Base-by-base conservation (phyloP, 2,113 vertebrate genomes). In the Nematolebias whitei region DNA sequence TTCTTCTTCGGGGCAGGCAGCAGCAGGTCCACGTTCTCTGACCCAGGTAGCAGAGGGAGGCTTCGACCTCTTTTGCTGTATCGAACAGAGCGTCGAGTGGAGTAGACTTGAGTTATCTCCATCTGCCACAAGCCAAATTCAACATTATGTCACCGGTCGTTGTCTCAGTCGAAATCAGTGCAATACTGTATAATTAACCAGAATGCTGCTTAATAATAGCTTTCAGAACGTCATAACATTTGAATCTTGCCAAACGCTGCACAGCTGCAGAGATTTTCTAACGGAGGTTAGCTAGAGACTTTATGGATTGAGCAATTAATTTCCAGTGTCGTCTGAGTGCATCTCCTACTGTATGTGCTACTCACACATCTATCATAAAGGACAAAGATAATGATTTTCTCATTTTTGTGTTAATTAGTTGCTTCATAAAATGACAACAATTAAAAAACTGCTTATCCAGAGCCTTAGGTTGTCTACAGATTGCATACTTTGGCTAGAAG, bases 1-100 rank as follows among this genome's bases (percentile, higher is more conserved):
- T 98, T 98, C 90, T 98, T 99, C 87, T 90, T 95, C 0, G 88
- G 90, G 10, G 80, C 74, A 22, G 89, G 81, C 0, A 88, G 88
- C 58, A 85, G 71, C 29, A 86, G 51, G 63, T 87, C 85, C 39
- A 88, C 51, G 0, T 83, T 86, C 29, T 90, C 79, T 22, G 89
- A 83, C 16, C 48, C 90, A 1, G 71, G 58, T 18, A 88, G 81
- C 22, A 43, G n/a, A 11, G 77, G 79, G 73, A 88, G 78, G 40
- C 81, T 63, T 32, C 78, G 74, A 32, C 84, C 82, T 63, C 67
- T 85, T 62, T 75, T 82, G 44, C 84, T 65, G 29, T 90, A 93
- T 12, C 87, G 90, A 15, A 91, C 88, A 7, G 89, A 92, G 19
- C 15, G 90, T 1, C 79, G 76, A 1, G 83, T 79, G 58, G 80